Conservation (phyloP, 2,888 invertebrate species). For the Pandemis heparana region DNA sequence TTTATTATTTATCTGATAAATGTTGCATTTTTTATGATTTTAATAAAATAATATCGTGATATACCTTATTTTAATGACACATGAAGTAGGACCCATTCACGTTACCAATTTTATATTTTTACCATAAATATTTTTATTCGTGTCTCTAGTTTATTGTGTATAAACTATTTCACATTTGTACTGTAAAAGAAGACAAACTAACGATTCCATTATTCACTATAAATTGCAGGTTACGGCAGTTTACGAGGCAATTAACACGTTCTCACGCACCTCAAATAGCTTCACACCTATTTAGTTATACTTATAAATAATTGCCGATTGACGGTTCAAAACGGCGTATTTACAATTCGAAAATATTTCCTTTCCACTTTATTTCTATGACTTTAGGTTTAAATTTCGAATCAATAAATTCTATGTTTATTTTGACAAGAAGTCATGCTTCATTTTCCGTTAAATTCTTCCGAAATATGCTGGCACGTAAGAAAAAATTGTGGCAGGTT, state of each 20-base stretch:
- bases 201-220: constrained; percentile 2
- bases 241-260: constrained; percentile 2
- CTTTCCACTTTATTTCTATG: neutral
- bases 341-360: neutral
- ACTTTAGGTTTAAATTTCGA: neutral
- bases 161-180: neutral
- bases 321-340: neutral
- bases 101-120: no score
- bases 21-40: no score
- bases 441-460: neutral
- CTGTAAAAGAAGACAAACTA: neutral
- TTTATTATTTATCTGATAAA: no score
- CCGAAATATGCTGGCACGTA: neutral
- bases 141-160: neutral
- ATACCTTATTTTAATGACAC: no score
- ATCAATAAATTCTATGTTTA: neutral
- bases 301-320: constrained; percentile 3
- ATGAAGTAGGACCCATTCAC: no score
- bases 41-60: no score
- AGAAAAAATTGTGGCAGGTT: neutral
- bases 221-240: neutral
- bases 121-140: no score
- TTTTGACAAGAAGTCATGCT: neutral
- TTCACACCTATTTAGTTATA: neutral
- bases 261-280: neutral